Evolutionary conservation across 2,797 vertebrate species (phyloP).

Genomic region (Danio albolineatus): DNA sequence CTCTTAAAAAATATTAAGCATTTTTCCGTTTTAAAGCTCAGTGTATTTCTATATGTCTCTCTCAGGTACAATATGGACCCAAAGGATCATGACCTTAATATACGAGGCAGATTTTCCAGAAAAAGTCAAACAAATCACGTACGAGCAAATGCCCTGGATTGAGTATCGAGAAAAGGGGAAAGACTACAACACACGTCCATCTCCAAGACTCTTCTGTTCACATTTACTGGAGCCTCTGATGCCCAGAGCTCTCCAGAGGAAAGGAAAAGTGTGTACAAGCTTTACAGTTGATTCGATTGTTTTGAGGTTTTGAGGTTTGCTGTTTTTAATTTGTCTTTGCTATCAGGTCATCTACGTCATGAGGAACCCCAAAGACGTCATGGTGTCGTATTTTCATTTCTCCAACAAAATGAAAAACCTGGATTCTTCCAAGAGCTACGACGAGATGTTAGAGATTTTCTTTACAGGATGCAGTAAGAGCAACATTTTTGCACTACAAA

Average conservation of each 20-base stretch:
- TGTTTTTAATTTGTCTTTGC: background rate
- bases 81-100: constrained; percentile 62
- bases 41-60: no score
- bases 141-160: constrained; percentile 61
- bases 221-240: constrained; percentile 61
- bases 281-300: background rate
- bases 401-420: constrained; percentile 50
- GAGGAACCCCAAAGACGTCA: constrained; percentile 68
- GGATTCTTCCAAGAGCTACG: constrained; percentile 30
- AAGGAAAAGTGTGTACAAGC: constrained; percentile 54
- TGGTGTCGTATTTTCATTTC: constrained; percentile 69
- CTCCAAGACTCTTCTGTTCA: constrained; percentile 64
- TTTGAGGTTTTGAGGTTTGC: background rate
- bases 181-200: constrained; percentile 45
- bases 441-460: constrained; percentile 62
- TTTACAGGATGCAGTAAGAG: constrained; percentile 62
- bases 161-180: constrained; percentile 42
- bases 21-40: no score
- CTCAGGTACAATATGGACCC: constrained; percentile 65
- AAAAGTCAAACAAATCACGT: background rate
- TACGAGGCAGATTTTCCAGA: constrained; percentile 56
- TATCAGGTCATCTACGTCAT: constrained; percentile 65
- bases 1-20: no score
- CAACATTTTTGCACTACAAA: no score
- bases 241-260: constrained; percentile 43